A percentile compares a stretch with the other conserved stretches of the same genome.
These are phyloP conservation scores for Nasonia giraulti DNA, from an alignment of 1,140 invertebrate species.

Conservation along the genomic window DNA sequence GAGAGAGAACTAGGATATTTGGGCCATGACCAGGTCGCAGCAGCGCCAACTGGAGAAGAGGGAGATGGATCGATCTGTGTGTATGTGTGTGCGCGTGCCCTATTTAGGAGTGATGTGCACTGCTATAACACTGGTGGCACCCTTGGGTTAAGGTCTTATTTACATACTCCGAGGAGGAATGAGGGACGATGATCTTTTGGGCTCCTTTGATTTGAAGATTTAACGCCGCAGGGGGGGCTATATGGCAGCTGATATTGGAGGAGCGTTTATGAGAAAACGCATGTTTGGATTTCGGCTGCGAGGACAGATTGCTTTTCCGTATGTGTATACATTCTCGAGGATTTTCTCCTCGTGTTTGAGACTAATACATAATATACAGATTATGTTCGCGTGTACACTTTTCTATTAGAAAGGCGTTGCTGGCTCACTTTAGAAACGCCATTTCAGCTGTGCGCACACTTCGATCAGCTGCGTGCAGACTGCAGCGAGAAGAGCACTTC, in stretches of 20 bases:
- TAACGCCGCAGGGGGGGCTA: too few species aligned
- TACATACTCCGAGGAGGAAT: background rate
- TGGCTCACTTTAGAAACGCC: background rate
- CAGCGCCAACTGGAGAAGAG: background rate
- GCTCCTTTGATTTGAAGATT: background rate
- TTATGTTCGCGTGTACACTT: background rate
- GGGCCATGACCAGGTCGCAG: constrained; percentile 71
- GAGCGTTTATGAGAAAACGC: too few species aligned
- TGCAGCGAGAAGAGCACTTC: background rate
- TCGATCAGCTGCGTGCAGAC: background rate
- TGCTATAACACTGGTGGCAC: background rate
- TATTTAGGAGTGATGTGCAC: background rate
- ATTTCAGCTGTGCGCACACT: background rate
- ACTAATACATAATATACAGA: background rate
- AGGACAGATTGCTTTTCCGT: too few species aligned
- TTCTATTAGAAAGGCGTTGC: background rate
- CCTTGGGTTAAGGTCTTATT: constrained; percentile 18
- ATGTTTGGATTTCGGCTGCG: too few species aligned
- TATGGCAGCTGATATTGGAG: too few species aligned
- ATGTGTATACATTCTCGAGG: too few species aligned
- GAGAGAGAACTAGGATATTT: constrained; percentile 64
- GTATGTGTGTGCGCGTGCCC: background rate
- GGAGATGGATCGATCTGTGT: constrained; percentile 26
- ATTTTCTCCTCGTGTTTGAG: too few species aligned
- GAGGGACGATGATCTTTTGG: constrained; percentile 18